Percentiles rank a stretch among this genome's conserved stretches.
These are phyloP conservation scores for Onychomys leucogaster DNA, from an alignment of 2,797 vertebrate genomes.

Conservation along the genomic window DNA sequence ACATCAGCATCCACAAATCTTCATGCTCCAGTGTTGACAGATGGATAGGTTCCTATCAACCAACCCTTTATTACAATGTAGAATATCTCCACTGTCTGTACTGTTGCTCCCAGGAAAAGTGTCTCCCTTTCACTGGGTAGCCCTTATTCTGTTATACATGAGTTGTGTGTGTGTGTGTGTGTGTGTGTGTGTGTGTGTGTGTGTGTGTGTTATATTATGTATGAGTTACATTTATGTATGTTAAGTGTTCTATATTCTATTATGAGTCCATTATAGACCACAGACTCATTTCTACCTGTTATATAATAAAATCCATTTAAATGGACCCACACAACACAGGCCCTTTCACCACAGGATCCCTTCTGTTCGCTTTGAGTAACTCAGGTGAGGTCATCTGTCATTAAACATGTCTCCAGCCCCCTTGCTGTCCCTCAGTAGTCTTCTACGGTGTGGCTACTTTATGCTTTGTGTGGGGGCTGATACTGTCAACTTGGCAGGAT, in stretches of 20 bases:
- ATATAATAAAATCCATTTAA: background rate
- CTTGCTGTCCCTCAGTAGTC: background rate
- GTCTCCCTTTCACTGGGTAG: background rate
- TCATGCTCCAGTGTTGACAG: background rate
- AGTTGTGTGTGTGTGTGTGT: background rate
- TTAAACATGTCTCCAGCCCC: fast-evolving
- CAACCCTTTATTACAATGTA: background rate
- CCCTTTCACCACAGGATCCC: background rate
- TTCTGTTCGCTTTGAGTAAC: background rate
- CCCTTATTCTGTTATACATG: background rate
- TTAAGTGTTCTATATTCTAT: background rate
- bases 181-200: background rate
- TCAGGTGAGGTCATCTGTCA: background rate
- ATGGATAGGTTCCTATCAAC: background rate
- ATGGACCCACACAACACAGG: fast-evolving
- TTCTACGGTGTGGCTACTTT: fast-evolving
- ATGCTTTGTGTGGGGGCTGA: background rate
- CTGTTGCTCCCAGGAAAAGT: background rate
- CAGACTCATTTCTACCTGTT: background rate
- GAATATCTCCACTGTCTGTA: background rate
- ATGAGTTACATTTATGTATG: background rate
- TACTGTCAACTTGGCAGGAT: background rate
- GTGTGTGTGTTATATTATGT: background rate
- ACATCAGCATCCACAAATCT: background rate
- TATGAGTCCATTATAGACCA: background rate